phyloP scores from a whole-genome alignment of 64 coral and sea anemone genomes.

The Pocillopora damicornis region DNA sequence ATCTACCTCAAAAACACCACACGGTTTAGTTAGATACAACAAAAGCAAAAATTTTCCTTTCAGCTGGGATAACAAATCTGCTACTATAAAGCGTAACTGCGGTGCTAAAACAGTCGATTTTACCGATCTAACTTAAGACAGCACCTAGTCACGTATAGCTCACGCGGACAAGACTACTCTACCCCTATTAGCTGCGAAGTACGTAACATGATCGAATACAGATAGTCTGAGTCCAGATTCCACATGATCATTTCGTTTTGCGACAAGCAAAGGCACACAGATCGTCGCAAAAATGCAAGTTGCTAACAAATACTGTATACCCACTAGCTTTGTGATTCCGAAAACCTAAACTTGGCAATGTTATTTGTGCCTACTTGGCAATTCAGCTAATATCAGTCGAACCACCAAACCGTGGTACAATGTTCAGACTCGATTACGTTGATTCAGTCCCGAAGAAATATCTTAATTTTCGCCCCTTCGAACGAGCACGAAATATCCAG shows the following conservation, averaged over 20 bases:
- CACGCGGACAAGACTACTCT: constrained; percentile 13
- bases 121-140: background rate
- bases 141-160: constrained; percentile 25
- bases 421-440: constrained; percentile 23
- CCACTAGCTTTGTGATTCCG: constrained; percentile 9
- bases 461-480: constrained; percentile 3
- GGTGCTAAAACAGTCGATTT: background rate
- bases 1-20: background rate
- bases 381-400: constrained; percentile 40
- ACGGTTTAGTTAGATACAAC: background rate
- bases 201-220: constrained; percentile 39
- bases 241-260: constrained; percentile 23
- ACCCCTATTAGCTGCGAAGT: background rate
- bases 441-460: background rate
- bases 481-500: constrained; percentile 19
- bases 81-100: background rate
- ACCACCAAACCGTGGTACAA: constrained; percentile 6
- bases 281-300: constrained; percentile 8
- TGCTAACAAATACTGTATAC: background rate
- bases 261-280: constrained; percentile 31
- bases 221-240: constrained; percentile 36
- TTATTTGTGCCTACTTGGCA: constrained; percentile 25
- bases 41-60: background rate
- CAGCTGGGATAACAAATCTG: background rate
- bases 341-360: constrained; percentile 16